Conservation (phyloP, 2,888 invertebrate genomes). For the Lasioglossum villosulum region DNA sequence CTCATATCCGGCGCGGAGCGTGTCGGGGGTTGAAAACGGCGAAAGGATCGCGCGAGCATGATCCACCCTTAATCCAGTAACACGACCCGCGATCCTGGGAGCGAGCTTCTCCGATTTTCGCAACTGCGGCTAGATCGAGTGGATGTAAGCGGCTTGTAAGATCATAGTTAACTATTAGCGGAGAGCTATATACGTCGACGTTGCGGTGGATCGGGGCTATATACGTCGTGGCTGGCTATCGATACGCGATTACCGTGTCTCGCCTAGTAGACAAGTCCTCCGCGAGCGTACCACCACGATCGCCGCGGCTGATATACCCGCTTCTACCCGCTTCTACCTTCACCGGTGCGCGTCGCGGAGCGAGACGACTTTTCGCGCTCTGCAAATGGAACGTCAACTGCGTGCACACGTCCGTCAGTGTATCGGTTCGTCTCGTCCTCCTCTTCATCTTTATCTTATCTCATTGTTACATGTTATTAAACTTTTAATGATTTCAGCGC, state of each 20-base stretch:
- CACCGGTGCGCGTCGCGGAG: constrained; percentile 13
- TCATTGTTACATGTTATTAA: no score
- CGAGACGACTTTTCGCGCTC: constrained; percentile 21
- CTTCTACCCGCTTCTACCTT: constrained; percentile 17
- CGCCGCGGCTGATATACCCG: constrained; percentile 48
- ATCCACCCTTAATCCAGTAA: constrained; percentile 9
- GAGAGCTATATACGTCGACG: constrained; percentile 41
- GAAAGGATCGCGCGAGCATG: background rate
- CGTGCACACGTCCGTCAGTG: constrained; percentile 2
- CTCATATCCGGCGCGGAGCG: background rate
- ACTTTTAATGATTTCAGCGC: no score
- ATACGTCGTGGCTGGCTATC: constrained; percentile 58
- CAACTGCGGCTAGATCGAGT: constrained; percentile 40
- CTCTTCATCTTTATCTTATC: background rate
- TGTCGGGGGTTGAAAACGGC: background rate
- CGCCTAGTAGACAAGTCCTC: constrained; percentile 52
- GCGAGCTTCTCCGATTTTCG: constrained; percentile 40
- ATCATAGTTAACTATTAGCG: constrained; percentile 61
- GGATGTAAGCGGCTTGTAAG: constrained; percentile 57
- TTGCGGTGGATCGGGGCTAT: constrained; percentile 56
- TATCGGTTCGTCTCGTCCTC: background rate
- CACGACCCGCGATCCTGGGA: constrained; percentile 4
- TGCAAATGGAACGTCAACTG: constrained; percentile 33
- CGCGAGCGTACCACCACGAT: constrained; percentile 47
- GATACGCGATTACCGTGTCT: constrained; percentile 66